Evolutionary conservation across 2,888 invertebrate species (phyloP).

Genomic region (Hetaerina titia): DNA sequence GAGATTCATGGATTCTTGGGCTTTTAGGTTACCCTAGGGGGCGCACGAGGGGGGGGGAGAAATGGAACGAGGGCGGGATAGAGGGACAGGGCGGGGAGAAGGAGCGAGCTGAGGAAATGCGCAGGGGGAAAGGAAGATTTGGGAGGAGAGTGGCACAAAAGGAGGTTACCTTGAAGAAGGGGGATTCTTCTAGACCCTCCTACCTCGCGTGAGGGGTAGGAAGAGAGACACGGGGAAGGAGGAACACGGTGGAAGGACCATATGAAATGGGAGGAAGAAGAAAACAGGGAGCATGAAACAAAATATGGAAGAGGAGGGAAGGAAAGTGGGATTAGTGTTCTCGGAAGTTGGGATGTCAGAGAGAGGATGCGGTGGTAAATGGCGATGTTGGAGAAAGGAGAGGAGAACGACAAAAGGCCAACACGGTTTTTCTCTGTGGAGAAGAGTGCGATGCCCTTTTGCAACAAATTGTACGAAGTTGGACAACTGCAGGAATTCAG

Average conservation of each 20-base stretch:
- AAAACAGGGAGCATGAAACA: neutral
- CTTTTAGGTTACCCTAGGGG: constrained; percentile 65
- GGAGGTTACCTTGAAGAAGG: neutral
- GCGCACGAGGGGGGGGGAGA: neutral
- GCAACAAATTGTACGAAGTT: neutral
- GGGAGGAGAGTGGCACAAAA: neutral
- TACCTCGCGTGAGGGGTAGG: neutral
- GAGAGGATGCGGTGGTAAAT: neutral
- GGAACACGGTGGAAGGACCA: neutral
- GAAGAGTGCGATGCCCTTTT: neutral
- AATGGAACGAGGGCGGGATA: neutral
- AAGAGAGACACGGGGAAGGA: neutral
- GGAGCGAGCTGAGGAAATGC: neutral
- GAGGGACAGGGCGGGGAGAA: neutral
- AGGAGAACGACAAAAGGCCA: neutral
- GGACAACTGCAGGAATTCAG: neutral
- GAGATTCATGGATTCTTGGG: constrained; percentile 66
- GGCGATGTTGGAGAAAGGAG: no score
- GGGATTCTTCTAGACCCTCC: neutral
- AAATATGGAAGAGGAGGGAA: neutral
- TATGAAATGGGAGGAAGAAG: neutral
- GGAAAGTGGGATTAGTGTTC: neutral
- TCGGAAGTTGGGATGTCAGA: neutral
- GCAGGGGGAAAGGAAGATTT: neutral
- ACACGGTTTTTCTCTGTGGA: no score